phyloP scores from a whole-genome alignment of 2,113 vertebrate species.

The Numenius arquata region DNA sequence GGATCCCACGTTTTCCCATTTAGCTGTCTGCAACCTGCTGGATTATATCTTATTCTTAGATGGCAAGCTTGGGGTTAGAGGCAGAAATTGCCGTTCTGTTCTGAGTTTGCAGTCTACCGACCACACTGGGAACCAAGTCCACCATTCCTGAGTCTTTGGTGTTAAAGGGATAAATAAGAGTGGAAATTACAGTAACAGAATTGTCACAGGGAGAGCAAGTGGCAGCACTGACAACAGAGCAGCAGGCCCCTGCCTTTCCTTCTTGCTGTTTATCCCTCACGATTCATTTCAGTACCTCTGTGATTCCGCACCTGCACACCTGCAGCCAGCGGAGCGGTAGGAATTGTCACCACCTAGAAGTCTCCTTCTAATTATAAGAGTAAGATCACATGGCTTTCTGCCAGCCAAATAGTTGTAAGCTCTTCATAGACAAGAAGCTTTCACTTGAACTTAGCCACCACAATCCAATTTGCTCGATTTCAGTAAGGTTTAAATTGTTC shows the following conservation, averaged over 20 bases:
- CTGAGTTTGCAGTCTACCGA: neutral
- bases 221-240: neutral
- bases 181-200: neutral
- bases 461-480: constrained; percentile 46
- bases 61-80: neutral
- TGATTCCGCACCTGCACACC: neutral
- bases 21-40: neutral
- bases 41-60: neutral
- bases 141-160: neutral
- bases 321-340: neutral
- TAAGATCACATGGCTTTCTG: constrained; percentile 30
- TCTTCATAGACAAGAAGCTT: constrained; percentile 59
- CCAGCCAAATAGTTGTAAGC: constrained; percentile 50
- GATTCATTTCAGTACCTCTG: neutral
- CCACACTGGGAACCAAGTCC: neutral
- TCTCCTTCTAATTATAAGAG: neutral
- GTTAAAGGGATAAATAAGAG: neutral
- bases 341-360: neutral
- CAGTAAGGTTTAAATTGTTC: constrained; percentile 25
- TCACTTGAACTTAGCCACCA: constrained; percentile 35
- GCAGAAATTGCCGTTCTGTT: neutral
- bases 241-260: neutral
- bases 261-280: neutral
- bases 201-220: neutral
- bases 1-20: neutral